phyloP scores from a whole-genome alignment of 2,888 invertebrate genomes.

The Zhuqinia jingwanae region DNA sequence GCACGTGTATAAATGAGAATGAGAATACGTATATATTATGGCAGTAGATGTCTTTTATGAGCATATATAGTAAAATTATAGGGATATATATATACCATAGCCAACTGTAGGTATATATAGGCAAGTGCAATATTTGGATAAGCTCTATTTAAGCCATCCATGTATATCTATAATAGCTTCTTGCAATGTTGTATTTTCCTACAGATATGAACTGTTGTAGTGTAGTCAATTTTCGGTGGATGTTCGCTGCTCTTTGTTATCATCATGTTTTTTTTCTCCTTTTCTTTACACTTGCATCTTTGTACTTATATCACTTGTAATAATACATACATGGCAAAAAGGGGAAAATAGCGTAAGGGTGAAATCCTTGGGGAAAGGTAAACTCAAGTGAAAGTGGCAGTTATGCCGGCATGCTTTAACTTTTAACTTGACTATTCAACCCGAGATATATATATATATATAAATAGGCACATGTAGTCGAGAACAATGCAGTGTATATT shows the following conservation, averaged over 20 bases:
- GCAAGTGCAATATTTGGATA: no score
- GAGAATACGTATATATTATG: no score
- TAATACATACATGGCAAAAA: slow-evolving; percentile 10
- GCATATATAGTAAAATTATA: no score
- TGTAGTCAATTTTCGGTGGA: not conserved
- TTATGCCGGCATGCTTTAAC: slow-evolving; percentile 70
- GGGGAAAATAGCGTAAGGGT: slow-evolving; percentile 59
- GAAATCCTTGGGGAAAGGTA: slow-evolving; percentile 78
- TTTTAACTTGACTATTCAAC: slow-evolving; percentile 43
- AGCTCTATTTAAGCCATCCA: no score
- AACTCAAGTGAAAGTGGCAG: slow-evolving; percentile 78
- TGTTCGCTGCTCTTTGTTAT: not conserved
- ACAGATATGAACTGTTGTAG: not conserved
- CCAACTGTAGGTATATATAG: no score
- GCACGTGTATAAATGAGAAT: not conserved
- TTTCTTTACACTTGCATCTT: not conserved
- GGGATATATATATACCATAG: no score
- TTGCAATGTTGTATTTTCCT: no score
- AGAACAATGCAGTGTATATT: not conserved
- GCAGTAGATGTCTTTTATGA: no score
- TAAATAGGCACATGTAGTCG: not conserved
- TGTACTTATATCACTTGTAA: slow-evolving; percentile 13
- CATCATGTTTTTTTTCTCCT: not conserved
- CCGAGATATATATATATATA: not conserved
- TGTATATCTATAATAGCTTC: no score